Evolutionary conservation across 2,888 invertebrate species (phyloP), one percentile per base, ranked within the genome.

Genomic region (Tetragonisca angustula): DNA sequence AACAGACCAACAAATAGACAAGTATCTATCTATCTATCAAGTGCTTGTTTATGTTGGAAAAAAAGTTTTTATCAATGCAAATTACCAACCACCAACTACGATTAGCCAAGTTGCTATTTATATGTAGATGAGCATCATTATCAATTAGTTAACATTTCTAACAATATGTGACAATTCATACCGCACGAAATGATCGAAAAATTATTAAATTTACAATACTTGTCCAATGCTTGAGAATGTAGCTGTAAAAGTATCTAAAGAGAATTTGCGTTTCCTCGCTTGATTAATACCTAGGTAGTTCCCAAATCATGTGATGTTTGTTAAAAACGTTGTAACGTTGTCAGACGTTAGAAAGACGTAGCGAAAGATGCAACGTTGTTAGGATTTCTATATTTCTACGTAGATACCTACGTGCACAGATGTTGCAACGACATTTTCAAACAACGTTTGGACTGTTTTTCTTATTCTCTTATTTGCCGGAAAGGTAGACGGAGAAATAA

Each of bases 381-480:
- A 27, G 2, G 27, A 15, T n/a, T 36, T 17, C n/a, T 21, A 56
- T 43, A 43, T 43, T 43, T 43, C 43, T 43, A 43, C 43, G 43
- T 43, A 43, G 43, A 43, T 43, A 9, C 43, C 43, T 43, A 43
- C 4, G 70, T 27, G 43, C 9, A 43, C 59, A 59, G 59, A 13
- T 19, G 43, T 19, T 19, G 43, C 13, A 43, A 43, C 32, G 32
- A 72, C 50, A 73, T 62, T 73, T 74, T 52, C 64, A 67, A 75
- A 67, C 74, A 75, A 43, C 19, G 64, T 54, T 54, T 27, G 52
- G 36, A 15, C 0, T 32, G 17, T 43, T 76, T 24, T 19, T 69
- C 50, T 59, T 68, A 76, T 62, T 64, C 21, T 64, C 21, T 64
- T 9, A 52, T 56, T 49, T 43, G 0, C 27, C 0, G 49, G 9